A percentile compares a stretch with the other conserved stretches of the same genome.
Conservation (phyloP, 64 coral and sea anemone genomes). For the Montipora cactus region DNA sequence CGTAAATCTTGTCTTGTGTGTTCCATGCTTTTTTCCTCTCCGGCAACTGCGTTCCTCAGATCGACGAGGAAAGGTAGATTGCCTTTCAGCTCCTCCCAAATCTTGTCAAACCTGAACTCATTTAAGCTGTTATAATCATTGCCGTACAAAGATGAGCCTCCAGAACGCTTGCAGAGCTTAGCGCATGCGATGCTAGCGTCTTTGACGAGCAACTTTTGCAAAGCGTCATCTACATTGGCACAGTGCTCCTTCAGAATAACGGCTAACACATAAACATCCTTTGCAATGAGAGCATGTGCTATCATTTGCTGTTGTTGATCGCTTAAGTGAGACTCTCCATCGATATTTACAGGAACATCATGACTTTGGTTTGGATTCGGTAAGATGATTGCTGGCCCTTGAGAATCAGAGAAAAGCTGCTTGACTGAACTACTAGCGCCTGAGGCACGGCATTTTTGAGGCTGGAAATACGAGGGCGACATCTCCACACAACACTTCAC, state of each 20-base stretch:
- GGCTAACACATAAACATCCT: not conserved
- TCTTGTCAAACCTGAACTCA: too few species aligned
- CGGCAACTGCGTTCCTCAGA: too few species aligned
- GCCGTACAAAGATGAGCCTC: too few species aligned
- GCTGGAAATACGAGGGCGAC: not conserved
- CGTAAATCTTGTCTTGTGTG: too few species aligned
- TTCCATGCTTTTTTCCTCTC: too few species aligned
- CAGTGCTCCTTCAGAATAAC: not conserved
- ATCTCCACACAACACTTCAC: not conserved
- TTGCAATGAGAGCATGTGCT: not conserved
- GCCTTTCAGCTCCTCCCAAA: too few species aligned
- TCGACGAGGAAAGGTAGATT: too few species aligned
- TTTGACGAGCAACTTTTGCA: too few species aligned
- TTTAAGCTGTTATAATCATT: too few species aligned
- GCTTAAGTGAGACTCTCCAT: not conserved
- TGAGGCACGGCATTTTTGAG: not conserved
- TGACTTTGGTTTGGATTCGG: not conserved
- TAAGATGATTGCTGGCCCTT: not conserved
- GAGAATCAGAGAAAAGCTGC: not conserved
- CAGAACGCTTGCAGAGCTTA: too few species aligned
- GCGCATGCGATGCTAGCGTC: too few species aligned
- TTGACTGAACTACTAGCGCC: not conserved
- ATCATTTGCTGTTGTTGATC: not conserved
- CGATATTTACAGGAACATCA: not conserved
- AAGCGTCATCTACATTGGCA: not conserved